Base-by-base conservation (phyloP, 2,113 vertebrate genomes). In the Syngnathoides biaculeatus region DNA sequence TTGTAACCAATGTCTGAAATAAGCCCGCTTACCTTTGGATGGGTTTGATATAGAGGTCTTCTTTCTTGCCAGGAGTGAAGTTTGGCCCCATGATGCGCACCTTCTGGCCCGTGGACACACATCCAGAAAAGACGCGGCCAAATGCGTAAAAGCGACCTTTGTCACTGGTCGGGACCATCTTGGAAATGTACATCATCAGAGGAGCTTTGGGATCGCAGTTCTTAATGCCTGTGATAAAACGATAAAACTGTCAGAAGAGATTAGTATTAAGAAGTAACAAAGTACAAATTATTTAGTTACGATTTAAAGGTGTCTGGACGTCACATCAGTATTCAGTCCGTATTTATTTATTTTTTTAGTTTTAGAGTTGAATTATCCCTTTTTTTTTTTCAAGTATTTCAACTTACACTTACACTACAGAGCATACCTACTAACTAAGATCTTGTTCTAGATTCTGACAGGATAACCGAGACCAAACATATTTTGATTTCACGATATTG, bases 31-130 rank as follows among this genome's bases (percentile, higher is more conserved):
- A 96, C 96, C 96, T 96, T 86, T 98, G 96, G 74, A 98, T 98
- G 17, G 95, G 95, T 88, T 98, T 98, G 69, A 95, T 74, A 84
- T 94, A 98, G 56, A 98, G 93, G 66, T 98, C 96, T 57, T 98
- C 96, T 74, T 98, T 98, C 88, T 96, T 98, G 64, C 96, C 96
- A 0, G 95, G 95, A 0, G 92, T 93, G 77, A 94, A 97, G 89
- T 98, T 98, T 79, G 96, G 95, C 70, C 96, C 96, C 96, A 98
- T 97, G 86, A 98, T 98, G 72, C 95, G 92, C 78, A 98, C 96
- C 87, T 98, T 98, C 73, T 94, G 86, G 66, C 96, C 96, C 4
- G 95, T 97, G 0, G 94, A 95, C 19, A 97, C 95, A 2, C 92
- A 87, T 69, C 96, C 95, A 22, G 96, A 98, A 84, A 98, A 98